Conservation (phyloP, 2,888 invertebrate species). For the Brachyptera risi region DNA sequence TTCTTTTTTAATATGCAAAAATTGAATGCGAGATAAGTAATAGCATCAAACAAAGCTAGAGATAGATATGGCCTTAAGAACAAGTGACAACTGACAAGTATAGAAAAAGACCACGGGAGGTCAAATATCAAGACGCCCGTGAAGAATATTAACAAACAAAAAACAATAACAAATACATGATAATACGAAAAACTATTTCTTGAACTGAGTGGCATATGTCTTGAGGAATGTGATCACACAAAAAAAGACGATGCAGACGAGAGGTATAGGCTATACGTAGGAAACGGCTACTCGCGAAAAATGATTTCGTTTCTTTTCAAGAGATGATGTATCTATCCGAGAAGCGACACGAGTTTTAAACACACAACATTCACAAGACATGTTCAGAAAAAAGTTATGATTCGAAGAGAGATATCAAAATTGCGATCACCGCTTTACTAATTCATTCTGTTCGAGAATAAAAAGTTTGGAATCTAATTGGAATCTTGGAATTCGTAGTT, state of each 20-base stretch:
- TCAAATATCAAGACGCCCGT: conserved; percentile 3
- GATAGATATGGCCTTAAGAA: too few relatives aligned
- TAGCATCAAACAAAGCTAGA: too few relatives aligned
- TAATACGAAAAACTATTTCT: neutral
- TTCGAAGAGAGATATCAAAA: conserved; percentile 14
- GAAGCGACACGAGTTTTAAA: conserved; percentile 19
- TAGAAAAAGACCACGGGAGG: conserved; percentile 8
- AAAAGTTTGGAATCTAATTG: too few relatives aligned
- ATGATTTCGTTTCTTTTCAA: conserved; percentile 1
- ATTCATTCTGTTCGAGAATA: too few relatives aligned
- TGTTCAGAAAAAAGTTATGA: neutral
- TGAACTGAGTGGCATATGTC: neutral
- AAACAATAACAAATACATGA: conserved; percentile 13
- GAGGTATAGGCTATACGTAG: neutral
- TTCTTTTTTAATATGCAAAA: too few relatives aligned
- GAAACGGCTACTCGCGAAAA: neutral
- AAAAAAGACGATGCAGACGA: too few relatives aligned
- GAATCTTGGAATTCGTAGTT: too few relatives aligned
- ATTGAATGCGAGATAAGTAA: too few relatives aligned
- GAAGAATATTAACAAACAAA: conserved; percentile 20
- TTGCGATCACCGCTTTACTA: neutral
- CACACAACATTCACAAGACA: conserved; percentile 14
- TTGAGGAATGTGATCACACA: neutral
- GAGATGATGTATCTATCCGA: conserved; percentile 19
- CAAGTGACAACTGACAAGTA: neutral